phyloP scores from a whole-genome alignment of 2,113 vertebrate genomes.

The Malurus cyaneus region DNA sequence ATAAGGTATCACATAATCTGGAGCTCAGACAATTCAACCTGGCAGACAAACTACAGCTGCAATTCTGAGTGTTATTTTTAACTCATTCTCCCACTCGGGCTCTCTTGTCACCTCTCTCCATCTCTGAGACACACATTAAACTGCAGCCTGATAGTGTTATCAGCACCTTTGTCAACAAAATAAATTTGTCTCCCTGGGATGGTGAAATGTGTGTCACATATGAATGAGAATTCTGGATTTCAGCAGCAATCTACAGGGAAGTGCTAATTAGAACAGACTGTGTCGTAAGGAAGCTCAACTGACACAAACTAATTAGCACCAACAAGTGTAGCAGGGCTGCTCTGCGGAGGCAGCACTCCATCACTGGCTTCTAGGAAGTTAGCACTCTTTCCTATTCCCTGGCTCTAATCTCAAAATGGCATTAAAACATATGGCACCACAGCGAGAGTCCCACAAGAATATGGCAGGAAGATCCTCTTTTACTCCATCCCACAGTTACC shows the following conservation, averaged over 20 bases:
- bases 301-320: constrained; percentile 44
- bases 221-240: constrained; percentile 46
- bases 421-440: neutral
- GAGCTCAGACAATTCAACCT: neutral
- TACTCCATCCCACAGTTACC: neutral
- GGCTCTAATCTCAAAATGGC: constrained; percentile 18
- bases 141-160: neutral
- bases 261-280: constrained; percentile 52
- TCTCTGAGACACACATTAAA: neutral
- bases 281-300: constrained; percentile 46
- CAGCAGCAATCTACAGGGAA: constrained; percentile 37
- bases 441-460: neutral
- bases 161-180: constrained; percentile 39
- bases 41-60: neutral
- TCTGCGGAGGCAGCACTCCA: neutral
- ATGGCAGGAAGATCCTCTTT: neutral
- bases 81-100: neutral
- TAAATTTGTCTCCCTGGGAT: constrained; percentile 5
- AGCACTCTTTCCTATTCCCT: neutral
- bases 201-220: constrained; percentile 46
- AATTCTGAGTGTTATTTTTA: neutral
- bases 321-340: neutral
- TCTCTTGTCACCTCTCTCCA: neutral
- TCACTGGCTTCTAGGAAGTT: neutral
- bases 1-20: neutral